Evolutionary conservation across 2,888 invertebrate species (phyloP).

Genomic region (Brachypalpus laphriformis): DNA sequence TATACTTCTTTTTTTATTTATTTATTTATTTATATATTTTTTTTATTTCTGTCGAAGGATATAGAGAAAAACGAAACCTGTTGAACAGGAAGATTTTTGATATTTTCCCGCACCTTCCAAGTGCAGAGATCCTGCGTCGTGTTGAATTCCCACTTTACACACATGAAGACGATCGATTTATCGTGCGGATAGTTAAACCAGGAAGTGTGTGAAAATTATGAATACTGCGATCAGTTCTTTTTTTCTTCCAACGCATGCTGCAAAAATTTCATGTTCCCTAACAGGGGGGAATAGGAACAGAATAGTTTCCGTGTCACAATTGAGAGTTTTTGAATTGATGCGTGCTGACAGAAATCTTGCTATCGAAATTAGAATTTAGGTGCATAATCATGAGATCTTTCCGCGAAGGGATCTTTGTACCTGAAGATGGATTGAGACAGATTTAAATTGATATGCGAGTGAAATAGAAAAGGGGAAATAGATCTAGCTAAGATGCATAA

Average conservation of each 20-base stretch:
- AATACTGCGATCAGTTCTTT: conserved; percentile 1
- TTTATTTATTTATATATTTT: conserved; percentile 40
- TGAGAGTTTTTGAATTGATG: conserved; percentile 34
- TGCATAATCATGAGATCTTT: conserved; percentile 27
- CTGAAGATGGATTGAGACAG: conserved; percentile 8
- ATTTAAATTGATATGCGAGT: neutral
- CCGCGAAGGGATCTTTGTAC: neutral
- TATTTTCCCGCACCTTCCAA: conserved; percentile 52
- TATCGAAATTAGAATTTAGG: neutral
- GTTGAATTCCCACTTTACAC: conserved; percentile 53
- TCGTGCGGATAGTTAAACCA: conserved; percentile 50
- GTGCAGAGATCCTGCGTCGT: conserved; percentile 21
- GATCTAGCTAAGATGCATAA: neutral
- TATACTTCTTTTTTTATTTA: conserved; percentile 24
- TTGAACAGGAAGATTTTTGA: conserved; percentile 66
- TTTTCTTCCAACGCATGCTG: conserved; percentile 17
- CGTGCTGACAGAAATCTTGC: conserved; percentile 53
- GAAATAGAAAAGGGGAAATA: neutral
- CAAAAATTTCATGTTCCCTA: neutral
- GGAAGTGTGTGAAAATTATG: conserved; percentile 70
- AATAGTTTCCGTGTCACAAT: neutral
- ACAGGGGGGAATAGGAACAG: conserved; percentile 19
- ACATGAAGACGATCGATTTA: conserved; percentile 52
- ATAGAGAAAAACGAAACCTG: conserved; percentile 46
- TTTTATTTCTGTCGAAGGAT: neutral